Percentiles rank a stretch among this genome's conserved stretches.
phyloP scores from a whole-genome alignment of 2,113 vertebrate species.

The Paraplagusia blochii region DNA sequence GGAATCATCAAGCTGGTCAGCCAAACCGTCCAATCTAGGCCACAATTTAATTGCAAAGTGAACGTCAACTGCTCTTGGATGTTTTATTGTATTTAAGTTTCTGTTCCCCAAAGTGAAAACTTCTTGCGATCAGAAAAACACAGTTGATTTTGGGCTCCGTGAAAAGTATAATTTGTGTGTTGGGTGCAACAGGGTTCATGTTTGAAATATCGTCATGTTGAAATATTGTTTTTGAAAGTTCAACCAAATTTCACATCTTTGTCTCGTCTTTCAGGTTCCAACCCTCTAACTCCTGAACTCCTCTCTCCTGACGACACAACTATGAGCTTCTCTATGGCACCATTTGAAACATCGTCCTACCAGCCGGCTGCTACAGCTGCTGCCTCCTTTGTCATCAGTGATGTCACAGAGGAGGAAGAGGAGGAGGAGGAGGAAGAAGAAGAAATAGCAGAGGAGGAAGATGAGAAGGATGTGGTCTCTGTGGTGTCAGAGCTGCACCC shows the following conservation, averaged over 20 bases:
- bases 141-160: no score
- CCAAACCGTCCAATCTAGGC: no score
- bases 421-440: slow-evolving; percentile 83
- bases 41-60: no score
- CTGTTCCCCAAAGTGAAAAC: no score
- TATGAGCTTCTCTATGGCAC: slow-evolving; percentile 88
- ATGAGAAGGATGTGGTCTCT: slow-evolving; percentile 77
- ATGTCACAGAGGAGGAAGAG: slow-evolving; percentile 89
- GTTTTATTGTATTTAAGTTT: no score
- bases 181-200: no score
- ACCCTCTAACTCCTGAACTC: slow-evolving; percentile 89
- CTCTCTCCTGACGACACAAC: slow-evolving; percentile 92
- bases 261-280: slow-evolving; percentile 76
- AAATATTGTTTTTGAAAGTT: no score
- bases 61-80: no score
- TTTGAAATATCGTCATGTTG: no score
- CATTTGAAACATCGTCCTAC: slow-evolving; percentile 85
- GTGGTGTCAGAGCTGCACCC: slow-evolving; percentile 87
- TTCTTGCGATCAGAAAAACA: no score
- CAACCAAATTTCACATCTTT: neutral
- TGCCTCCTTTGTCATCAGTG: slow-evolving; percentile 97
- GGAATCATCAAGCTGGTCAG: no score
- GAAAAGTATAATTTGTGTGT: no score
- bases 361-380: slow-evolving; percentile 75
- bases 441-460: slow-evolving; percentile 49